A percentile compares a stretch with the other conserved stretches of the same genome.
Evolutionary conservation across 2,113 vertebrate species (phyloP).

Genomic region (Tupaia tana): DNA sequence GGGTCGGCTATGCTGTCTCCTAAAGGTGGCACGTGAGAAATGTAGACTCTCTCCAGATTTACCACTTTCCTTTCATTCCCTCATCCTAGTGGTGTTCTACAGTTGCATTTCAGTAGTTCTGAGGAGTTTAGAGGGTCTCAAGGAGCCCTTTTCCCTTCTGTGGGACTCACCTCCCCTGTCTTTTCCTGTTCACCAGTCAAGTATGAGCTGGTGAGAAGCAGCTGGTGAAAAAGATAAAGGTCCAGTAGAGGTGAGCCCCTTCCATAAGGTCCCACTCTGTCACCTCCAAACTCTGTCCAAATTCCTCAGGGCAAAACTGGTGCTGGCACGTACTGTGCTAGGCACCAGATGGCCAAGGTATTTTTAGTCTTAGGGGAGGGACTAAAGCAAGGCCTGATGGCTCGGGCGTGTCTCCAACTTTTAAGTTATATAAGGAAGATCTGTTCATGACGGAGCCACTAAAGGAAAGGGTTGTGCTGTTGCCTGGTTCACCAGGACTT

Average conservation of each 20-base stretch:
- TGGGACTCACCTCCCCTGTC: constrained; percentile 35
- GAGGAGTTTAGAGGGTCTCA: background rate
- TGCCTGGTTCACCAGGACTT: background rate
- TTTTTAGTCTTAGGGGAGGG: constrained; percentile 73
- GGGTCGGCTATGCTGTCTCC: background rate
- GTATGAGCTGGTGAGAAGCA: constrained; percentile 25
- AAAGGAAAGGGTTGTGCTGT: background rate
- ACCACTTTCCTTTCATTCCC: background rate
- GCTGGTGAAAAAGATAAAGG: constrained; percentile 50
- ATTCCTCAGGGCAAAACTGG: constrained; percentile 63
- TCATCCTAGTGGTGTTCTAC: background rate
- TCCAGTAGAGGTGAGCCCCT: constrained; percentile 44
- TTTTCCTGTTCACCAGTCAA: constrained; percentile 42
- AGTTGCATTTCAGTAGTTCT: background rate
- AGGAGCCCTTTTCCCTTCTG: background rate
- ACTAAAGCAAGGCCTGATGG: constrained; percentile 62
- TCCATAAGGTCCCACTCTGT: constrained; percentile 36
- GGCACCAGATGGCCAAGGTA: constrained; percentile 72
- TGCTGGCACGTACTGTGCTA: constrained; percentile 7
- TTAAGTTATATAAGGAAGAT: constrained; percentile 62
- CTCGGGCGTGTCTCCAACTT: constrained; percentile 61
- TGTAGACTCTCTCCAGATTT: background rate
- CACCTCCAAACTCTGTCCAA: constrained; percentile 61
- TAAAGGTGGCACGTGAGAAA: background rate
- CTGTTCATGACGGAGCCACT: background rate